A percentile compares a stretch with the other conserved stretches of the same genome.
Conservation (phyloP, 1,140 invertebrate genomes). For the Tyrophagus putrescentiae region DNA sequence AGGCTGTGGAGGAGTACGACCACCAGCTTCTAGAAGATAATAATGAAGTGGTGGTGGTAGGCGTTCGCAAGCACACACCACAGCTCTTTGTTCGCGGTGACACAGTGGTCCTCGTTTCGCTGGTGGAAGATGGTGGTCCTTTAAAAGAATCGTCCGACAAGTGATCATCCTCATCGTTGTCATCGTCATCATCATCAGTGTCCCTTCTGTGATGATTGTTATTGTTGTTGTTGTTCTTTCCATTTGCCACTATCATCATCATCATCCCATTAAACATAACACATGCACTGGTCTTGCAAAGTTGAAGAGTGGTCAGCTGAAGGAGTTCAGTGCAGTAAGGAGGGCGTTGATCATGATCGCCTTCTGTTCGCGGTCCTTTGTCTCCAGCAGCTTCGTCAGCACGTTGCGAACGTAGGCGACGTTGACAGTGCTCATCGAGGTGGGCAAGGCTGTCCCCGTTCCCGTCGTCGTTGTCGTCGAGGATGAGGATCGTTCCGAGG, state of each 20-base stretch:
- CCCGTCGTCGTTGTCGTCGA: background rate
- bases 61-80: slow-evolving; percentile 45
- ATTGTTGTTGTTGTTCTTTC: too few species aligned
- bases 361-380: slow-evolving; percentile 24
- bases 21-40: slow-evolving; percentile 4
- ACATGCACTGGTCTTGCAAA: background rate
- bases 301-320: too few species aligned
- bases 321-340: slow-evolving; percentile 6
- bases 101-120: slow-evolving; percentile 53
- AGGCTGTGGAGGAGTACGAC: slow-evolving; percentile 54
- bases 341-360: slow-evolving; percentile 25
- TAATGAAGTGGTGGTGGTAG: slow-evolving; percentile 35
- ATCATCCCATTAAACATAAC: too few species aligned
- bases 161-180: too few species aligned
- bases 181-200: too few species aligned
- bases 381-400: slow-evolving; percentile 19
- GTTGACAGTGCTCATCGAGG: slow-evolving; percentile 11
- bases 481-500: background rate
- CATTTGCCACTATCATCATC: too few species aligned
- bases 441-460: background rate
- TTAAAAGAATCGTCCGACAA: too few species aligned
- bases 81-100: slow-evolving; percentile 69
- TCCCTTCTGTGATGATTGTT: too few species aligned
- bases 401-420: slow-evolving; percentile 24
- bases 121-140: too few species aligned